Percentiles rank a stretch among this genome's conserved stretches.
Conservation (phyloP, 2,113 vertebrate species). For the Centropus unirufus region DNA sequence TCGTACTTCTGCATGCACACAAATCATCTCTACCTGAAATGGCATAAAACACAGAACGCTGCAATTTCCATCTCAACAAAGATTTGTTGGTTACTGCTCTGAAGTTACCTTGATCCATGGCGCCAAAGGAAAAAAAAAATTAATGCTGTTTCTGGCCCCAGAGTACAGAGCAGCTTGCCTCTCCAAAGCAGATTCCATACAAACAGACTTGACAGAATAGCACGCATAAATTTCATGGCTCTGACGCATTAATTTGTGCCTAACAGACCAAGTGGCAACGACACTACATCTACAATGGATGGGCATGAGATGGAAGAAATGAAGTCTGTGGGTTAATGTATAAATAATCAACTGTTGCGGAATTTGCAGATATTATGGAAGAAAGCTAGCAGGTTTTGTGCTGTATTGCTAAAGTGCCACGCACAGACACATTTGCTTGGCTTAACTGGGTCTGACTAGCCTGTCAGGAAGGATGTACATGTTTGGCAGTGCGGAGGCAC, state of each 20-base stretch:
- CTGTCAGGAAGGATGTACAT: slow-evolving; percentile 35
- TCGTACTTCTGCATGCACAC: neutral
- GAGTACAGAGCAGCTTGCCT: slow-evolving; percentile 44
- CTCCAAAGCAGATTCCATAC: slow-evolving; percentile 64
- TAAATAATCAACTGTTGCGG: slow-evolving; percentile 39
- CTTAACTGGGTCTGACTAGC: slow-evolving; percentile 37
- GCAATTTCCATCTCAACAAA: slow-evolving; percentile 22
- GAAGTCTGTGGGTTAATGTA: slow-evolving; percentile 38
- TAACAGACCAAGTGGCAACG: slow-evolving; percentile 70
- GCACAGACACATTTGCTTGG: slow-evolving; percentile 45
- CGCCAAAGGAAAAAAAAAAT: neutral
- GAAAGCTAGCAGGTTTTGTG: slow-evolving; percentile 19
- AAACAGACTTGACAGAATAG: slow-evolving; percentile 68
- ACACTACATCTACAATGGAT: slow-evolving; percentile 38
- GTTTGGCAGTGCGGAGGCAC: slow-evolving; percentile 59
- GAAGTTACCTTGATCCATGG: slow-evolving; percentile 32
- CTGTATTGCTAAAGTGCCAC: neutral
- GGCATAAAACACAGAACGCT: neutral
- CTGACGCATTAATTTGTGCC: slow-evolving; percentile 62
- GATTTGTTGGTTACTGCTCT: slow-evolving; percentile 28
- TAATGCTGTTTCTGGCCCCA: slow-evolving; percentile 36
- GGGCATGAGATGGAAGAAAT: slow-evolving; percentile 50
- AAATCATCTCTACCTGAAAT: slow-evolving; percentile 16
- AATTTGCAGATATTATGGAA: slow-evolving; percentile 50
- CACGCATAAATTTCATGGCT: slow-evolving; percentile 70